Conservation (phyloP, 2,113 vertebrate genomes). For the Tangachromis dhanisi region DNA sequence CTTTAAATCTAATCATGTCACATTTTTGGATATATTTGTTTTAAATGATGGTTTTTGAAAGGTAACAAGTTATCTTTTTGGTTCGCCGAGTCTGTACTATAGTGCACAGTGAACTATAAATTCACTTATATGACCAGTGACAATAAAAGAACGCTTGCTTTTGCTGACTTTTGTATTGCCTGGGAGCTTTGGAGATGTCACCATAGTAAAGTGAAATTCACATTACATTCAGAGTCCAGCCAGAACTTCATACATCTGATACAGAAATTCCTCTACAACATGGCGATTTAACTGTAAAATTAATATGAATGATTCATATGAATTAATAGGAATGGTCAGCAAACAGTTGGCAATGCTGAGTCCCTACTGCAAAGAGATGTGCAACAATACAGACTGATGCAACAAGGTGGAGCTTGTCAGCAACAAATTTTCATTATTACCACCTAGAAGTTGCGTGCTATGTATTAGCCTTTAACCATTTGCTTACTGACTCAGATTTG, state of each 20-base stretch:
- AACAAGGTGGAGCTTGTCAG: not conserved
- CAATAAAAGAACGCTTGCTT: not conserved
- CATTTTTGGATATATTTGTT: not conserved
- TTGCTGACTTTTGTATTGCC: not conserved
- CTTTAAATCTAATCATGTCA: not conserved
- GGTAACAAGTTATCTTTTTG: not conserved
- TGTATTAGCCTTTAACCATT: not conserved
- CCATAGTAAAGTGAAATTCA: not conserved
- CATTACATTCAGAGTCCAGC: not conserved
- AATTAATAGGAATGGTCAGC: not conserved
- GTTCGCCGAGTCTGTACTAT: rapidly evolving
- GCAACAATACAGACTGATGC: not conserved
- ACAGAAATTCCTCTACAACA: not conserved
- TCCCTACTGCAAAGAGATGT: not conserved
- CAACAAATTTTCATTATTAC: not conserved
- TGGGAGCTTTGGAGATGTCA: not conserved
- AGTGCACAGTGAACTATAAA: not conserved
- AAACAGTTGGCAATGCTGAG: not conserved
- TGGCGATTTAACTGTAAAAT: not conserved
- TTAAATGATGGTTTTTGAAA: not conserved
- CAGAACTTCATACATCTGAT: not conserved
- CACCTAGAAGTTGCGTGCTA: not conserved
- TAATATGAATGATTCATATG: not conserved
- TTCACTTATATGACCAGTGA: not conserved
- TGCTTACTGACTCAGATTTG: not conserved